These are phyloP conservation scores for Acanthopagrus latus DNA, from an alignment of 2,797 vertebrate species.

Conservation along the genomic window DNA sequence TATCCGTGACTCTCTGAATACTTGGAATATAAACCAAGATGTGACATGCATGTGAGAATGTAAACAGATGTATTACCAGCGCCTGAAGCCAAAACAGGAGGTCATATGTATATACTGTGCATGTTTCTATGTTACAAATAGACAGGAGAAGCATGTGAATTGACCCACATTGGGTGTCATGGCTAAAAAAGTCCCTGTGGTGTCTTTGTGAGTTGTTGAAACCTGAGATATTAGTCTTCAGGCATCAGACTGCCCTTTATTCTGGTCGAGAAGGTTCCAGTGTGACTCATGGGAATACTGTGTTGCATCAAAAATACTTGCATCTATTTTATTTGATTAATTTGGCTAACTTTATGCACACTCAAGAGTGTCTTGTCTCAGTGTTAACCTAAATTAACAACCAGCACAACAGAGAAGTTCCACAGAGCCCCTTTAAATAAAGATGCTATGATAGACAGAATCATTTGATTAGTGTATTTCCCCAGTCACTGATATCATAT, in stretches of 20 bases:
- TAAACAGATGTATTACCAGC: slow-evolving; percentile 13
- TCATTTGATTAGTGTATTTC: neutral
- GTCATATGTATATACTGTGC: neutral
- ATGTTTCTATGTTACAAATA: slow-evolving; percentile 35
- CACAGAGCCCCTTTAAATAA: neutral
- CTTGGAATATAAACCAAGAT: neutral
- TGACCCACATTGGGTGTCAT: slow-evolving; percentile 62
- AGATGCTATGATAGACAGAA: neutral
- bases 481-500: neutral
- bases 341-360: neutral
- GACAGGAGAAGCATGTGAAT: slow-evolving; percentile 62
- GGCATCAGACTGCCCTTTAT: slow-evolving; percentile 27
- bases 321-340: neutral
- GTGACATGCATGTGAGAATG: neutral
- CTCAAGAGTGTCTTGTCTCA: too few species aligned
- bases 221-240: slow-evolving; percentile 57
- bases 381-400: too few species aligned
- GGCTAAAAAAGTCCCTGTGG: slow-evolving; percentile 23
- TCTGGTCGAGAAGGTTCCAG: slow-evolving; percentile 8
- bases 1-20: neutral
- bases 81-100: slow-evolving; percentile 3
- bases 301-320: neutral
- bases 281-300: slow-evolving; percentile 1
- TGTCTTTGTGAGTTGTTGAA: slow-evolving; percentile 71
- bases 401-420: too few species aligned